Conservation (phyloP, 2,797 vertebrate species). For the Anolis apletophallus region DNA sequence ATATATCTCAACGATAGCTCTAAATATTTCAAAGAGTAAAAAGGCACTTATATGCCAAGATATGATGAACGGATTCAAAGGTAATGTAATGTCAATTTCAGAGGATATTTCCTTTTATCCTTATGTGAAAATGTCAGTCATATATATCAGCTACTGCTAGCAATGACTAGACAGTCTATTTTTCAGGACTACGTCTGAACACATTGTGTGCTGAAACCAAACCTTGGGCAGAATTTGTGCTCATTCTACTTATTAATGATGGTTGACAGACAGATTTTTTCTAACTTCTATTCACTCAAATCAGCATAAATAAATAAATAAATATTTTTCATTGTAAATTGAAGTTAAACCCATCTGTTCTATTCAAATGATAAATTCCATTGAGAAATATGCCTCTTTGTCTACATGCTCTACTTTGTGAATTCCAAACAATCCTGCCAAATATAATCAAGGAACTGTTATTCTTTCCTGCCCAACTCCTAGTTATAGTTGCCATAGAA, state of each 20-base stretch:
- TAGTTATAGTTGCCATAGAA: not conserved
- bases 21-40: too few relatives aligned
- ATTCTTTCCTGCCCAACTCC: not conserved
- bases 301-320: not conserved
- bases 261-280: not conserved
- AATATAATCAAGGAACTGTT: conserved; percentile 11
- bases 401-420: not conserved
- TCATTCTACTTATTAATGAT: not conserved
- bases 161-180: not conserved
- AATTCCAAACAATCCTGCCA: not conserved
- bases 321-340: not conserved
- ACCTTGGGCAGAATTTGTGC: not conserved
- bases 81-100: too few relatives aligned
- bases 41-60: too few relatives aligned
- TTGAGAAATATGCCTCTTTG: conserved; percentile 6
- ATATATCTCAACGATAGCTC: too few relatives aligned
- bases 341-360: not conserved
- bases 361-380: conserved; percentile 1
- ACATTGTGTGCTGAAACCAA: not conserved
- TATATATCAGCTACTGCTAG: too few relatives aligned
- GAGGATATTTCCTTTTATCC: too few relatives aligned
- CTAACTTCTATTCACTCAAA: not conserved
- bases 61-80: too few relatives aligned
- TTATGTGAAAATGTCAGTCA: too few relatives aligned
- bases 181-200: not conserved